Evolutionary conservation across 2,797 vertebrate genomes (phyloP).

Genomic region (Neopelma chrysocephalum): DNA sequence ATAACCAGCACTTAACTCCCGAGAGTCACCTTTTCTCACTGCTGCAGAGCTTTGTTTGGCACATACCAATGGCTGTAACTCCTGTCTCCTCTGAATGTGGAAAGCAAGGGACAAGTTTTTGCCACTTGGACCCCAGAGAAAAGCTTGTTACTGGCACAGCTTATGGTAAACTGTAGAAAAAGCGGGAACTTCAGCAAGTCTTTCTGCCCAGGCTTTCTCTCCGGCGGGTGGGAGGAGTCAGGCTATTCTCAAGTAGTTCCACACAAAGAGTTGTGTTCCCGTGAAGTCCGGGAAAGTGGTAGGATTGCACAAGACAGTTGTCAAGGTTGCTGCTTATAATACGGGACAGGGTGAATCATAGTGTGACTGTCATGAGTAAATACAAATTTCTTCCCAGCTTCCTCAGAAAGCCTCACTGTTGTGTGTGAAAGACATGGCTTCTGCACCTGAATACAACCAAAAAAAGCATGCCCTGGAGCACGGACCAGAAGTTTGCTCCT

Average conservation of each 20-base stretch:
- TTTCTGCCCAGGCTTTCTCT: neutral
- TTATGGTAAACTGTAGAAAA: neutral
- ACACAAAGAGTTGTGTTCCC: neutral
- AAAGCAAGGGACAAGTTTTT: neutral
- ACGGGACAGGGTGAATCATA: constrained; percentile 27
- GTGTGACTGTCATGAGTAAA: neutral
- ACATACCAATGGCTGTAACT: neutral
- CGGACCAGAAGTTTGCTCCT: neutral
- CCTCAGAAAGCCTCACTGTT: neutral
- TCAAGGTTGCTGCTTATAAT: constrained; percentile 32
- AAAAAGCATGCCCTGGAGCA: neutral
- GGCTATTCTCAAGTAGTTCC: neutral
- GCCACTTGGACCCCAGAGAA: neutral
- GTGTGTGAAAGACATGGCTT: neutral
- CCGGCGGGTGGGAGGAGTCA: neutral
- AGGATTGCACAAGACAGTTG: constrained; percentile 19
- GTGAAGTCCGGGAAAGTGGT: constrained; percentile 3
- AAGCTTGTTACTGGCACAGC: neutral
- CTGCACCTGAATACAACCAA: neutral
- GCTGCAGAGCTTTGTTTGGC: neutral
- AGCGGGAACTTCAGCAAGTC: neutral
- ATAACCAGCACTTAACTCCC: neutral
- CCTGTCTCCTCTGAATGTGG: neutral
- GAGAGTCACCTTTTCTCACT: neutral
- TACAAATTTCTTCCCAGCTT: neutral